A percentile compares a stretch with the other conserved stretches of the same genome.
Evolutionary conservation across 2,888 invertebrate species (phyloP).

Genomic region (Oasisia sp.): DNA sequence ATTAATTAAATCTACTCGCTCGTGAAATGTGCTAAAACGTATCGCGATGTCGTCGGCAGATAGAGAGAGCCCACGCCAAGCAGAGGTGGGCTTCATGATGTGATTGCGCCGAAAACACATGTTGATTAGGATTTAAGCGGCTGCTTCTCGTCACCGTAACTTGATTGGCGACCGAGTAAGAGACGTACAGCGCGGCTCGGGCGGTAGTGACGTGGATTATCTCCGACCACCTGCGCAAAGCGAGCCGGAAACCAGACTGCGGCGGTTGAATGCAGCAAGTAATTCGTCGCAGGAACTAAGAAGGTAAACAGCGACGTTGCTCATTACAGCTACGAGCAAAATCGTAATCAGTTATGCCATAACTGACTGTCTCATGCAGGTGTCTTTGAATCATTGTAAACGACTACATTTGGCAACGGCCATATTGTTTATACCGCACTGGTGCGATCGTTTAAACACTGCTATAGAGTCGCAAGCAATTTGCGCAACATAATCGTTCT

Average conservation of each 20-base stretch:
- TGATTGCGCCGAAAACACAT: background rate
- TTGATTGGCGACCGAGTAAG: background rate
- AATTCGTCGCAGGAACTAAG: background rate
- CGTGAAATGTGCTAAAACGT: background rate
- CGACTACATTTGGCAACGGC: background rate
- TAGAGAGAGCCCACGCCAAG: background rate
- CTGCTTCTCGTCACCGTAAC: background rate
- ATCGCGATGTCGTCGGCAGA: background rate
- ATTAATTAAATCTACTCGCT: background rate
- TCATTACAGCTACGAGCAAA: background rate
- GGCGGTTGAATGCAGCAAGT: background rate
- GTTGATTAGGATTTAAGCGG: background rate
- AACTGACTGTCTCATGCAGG: background rate
- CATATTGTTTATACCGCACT: background rate
- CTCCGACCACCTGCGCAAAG: background rate
- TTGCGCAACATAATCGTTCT: background rate
- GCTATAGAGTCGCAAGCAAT: background rate
- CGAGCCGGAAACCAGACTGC: background rate
- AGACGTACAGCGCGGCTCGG: background rate
- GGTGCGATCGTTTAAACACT: background rate
- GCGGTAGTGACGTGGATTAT: background rate
- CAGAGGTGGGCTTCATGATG: background rate
- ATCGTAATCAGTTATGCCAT: too few species aligned
- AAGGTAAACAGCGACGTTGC: background rate
- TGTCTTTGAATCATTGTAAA: background rate